Evolutionary conservation across 1,140 invertebrate genomes (phyloP).

Genomic region (Brachionus plicatilis): DNA sequence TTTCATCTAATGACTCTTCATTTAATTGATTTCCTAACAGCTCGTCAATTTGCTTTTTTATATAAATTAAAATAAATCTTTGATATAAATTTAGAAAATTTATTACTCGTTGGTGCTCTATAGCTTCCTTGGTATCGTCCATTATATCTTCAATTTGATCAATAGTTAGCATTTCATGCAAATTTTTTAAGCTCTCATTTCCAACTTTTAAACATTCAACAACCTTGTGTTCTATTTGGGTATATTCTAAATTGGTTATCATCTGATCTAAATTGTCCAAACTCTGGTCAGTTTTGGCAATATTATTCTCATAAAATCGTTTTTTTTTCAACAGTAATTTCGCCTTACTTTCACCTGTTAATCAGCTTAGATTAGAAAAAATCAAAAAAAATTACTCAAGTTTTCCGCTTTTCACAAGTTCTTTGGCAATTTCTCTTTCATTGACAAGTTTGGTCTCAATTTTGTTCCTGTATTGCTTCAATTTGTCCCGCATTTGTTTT

Average conservation of each 20-base stretch:
- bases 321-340: constrained; percentile 35
- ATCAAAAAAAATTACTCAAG: constrained; percentile 31
- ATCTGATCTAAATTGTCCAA: constrained; percentile 35
- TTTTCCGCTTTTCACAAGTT: constrained; percentile 34
- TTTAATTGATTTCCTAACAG: neutral
- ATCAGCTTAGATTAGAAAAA: neutral
- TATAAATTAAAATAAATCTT: neutral
- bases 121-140: constrained; percentile 28
- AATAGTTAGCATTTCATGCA: constrained; percentile 29
- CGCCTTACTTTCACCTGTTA: neutral
- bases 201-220: constrained; percentile 27
- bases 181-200: constrained; percentile 29
- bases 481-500: constrained; percentile 33
- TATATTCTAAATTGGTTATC: constrained; percentile 22
- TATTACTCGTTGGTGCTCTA: constrained; percentile 33
- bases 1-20: constrained; percentile 19
- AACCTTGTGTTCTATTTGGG: constrained; percentile 34
- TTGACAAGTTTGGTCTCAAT: constrained; percentile 11
- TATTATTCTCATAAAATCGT: constrained; percentile 9
- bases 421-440: constrained; percentile 38
- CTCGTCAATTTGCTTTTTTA: constrained; percentile 26
- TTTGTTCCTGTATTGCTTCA: neutral
- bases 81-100: too few species aligned
- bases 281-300: constrained; percentile 21
- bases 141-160: constrained; percentile 39